Evolutionary conservation across 2,888 invertebrate genomes (phyloP).

Genomic region (Xanthia togata): DNA sequence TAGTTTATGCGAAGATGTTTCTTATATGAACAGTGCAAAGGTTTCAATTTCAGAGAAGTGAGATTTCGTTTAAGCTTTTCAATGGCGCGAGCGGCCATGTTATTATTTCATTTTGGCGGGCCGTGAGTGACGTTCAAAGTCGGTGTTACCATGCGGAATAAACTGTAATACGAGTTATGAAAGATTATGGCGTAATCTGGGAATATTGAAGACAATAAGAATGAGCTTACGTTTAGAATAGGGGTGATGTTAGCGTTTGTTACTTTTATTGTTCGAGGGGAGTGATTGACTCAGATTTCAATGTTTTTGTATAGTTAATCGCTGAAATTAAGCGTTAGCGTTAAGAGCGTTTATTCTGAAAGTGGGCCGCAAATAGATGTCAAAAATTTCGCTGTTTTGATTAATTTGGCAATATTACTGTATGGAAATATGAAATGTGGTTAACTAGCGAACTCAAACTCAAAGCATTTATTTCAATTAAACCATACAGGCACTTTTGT

Average conservation of each 20-base stretch:
- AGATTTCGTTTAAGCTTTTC: slow-evolving; percentile 61
- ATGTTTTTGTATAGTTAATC: slow-evolving; percentile 33
- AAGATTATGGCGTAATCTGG: slow-evolving; percentile 90
- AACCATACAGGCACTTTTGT: no score
- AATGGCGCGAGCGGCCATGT: slow-evolving; percentile 73
- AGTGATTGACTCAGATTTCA: slow-evolving; percentile 45
- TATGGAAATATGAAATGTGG: no score
- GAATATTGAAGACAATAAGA: slow-evolving; percentile 90
- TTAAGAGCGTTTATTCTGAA: no score
- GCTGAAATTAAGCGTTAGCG: neutral
- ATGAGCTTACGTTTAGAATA: slow-evolving; percentile 81
- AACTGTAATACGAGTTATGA: slow-evolving; percentile 89
- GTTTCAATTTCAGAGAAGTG: slow-evolving; percentile 56
- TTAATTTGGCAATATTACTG: no score
- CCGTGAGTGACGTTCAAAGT: slow-evolving; percentile 87
- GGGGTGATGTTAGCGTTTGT: slow-evolving; percentile 63
- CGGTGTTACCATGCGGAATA: slow-evolving; percentile 90
- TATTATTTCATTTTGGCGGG: slow-evolving; percentile 90
- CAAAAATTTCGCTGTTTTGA: no score
- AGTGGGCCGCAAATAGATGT: no score
- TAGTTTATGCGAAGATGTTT: slow-evolving; percentile 56
- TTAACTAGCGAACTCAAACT: no score
- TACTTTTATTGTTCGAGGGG: slow-evolving; percentile 75
- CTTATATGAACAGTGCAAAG: slow-evolving; percentile 52
- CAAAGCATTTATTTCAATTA: no score